Evolutionary conservation across 2,888 invertebrate species (phyloP).

Genomic region (Cremastinae sp.): DNA sequence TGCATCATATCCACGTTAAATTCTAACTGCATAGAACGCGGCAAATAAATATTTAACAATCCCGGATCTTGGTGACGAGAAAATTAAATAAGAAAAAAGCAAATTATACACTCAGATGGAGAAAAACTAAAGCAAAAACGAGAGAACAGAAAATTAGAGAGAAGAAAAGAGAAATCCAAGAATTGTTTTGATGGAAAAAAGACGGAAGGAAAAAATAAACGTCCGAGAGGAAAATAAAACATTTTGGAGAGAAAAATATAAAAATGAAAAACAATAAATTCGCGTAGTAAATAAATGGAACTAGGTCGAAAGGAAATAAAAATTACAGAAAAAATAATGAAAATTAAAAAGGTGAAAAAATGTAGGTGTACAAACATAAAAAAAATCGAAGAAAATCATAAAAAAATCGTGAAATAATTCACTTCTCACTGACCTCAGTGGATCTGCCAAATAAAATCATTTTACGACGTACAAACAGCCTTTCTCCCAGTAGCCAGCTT

Average conservation of each 20-base stretch:
- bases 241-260: neutral
- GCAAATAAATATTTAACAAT: no score
- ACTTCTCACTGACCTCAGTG: constrained; percentile 57
- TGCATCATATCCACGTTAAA: no score
- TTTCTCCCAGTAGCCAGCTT: neutral
- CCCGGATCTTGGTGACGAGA: no score
- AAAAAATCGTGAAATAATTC: constrained; percentile 51
- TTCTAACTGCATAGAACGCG: no score
- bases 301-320: no score
- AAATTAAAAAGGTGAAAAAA: no score
- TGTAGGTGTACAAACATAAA: neutral
- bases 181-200: constrained; percentile 45
- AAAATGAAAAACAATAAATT: no score
- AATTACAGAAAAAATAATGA: no score
- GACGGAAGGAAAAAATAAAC: constrained; percentile 51
- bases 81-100: no score
- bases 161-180: no score
- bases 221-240: constrained; percentile 8
- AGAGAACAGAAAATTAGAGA: neutral
- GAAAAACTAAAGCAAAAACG: constrained; percentile 5
- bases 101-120: no score
- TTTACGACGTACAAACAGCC: constrained; percentile 33
- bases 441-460: constrained; percentile 51
- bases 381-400: constrained; percentile 12
- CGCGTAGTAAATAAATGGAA: no score